A percentile compares a stretch with the other conserved stretches of the same genome.
phyloP scores from a whole-genome alignment of 2,797 vertebrate genomes.

The Melanotaenia pygmaea region DNA sequence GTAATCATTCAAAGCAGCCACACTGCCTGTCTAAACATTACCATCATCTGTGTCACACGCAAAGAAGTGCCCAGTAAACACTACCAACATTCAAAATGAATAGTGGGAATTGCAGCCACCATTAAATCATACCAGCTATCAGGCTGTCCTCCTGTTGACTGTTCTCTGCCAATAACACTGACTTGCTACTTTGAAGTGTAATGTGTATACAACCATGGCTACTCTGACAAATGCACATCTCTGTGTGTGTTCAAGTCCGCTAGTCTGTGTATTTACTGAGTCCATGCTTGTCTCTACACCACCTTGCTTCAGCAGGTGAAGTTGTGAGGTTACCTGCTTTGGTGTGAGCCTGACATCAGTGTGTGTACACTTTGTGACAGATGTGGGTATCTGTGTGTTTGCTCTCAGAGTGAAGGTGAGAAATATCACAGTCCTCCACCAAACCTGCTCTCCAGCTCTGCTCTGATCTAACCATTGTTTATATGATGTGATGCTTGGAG shows the following conservation, averaged over 20 bases:
- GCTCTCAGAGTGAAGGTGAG: slow-evolving; percentile 73
- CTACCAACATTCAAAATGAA: slow-evolving; percentile 3
- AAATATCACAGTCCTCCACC: slow-evolving; percentile 76
- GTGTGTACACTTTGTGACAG: slow-evolving; percentile 57
- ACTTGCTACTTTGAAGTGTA: slow-evolving; percentile 42
- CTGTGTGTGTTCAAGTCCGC: slow-evolving; percentile 34
- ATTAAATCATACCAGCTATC: slow-evolving; percentile 33
- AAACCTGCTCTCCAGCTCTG: slow-evolving; percentile 67
- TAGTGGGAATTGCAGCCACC: slow-evolving; percentile 21
- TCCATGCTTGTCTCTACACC: slow-evolving; percentile 36
- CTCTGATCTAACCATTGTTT: slow-evolving; percentile 73
- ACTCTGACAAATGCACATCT: slow-evolving; percentile 51
- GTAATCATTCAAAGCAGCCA: slow-evolving; percentile 25
- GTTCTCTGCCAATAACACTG: slow-evolving; percentile 44
- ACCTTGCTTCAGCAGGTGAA: slow-evolving; percentile 55
- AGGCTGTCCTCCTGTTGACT: slow-evolving; percentile 14
- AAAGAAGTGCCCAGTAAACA: slow-evolving; percentile 31
- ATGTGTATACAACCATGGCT: slow-evolving; percentile 35
- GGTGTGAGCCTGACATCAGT: slow-evolving; percentile 36
- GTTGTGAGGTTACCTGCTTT: slow-evolving; percentile 37
- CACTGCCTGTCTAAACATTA: slow-evolving; percentile 46
- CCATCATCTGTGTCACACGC: slow-evolving; percentile 36
- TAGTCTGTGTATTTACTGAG: slow-evolving; percentile 39
- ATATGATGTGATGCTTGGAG: slow-evolving; percentile 74
- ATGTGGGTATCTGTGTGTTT: slow-evolving; percentile 77